Evolutionary conservation across 2,797 vertebrate species (phyloP).

Genomic region (Thripadectes ignobilis): DNA sequence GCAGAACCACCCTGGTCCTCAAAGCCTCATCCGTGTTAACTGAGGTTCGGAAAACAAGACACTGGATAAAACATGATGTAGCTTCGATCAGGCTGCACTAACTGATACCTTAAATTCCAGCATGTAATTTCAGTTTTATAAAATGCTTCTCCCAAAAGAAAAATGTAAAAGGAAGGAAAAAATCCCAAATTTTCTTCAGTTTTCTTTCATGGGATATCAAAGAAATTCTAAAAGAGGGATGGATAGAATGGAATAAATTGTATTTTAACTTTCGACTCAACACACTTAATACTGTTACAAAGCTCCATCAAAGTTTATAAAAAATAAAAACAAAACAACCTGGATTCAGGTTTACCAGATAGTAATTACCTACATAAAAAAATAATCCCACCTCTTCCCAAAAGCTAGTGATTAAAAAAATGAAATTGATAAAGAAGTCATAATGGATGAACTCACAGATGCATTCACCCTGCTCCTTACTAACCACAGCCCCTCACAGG

Average conservation of each 20-base stretch:
- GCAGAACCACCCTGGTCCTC: not conserved
- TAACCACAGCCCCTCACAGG: constrained; percentile 39
- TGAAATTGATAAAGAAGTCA: constrained; percentile 6
- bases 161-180: fast-evolving
- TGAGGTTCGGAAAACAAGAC: not conserved
- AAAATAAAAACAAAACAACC: not conserved
- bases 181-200: not conserved
- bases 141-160: not conserved
- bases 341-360: not conserved
- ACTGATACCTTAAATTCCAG: not conserved
- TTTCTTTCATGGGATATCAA: not conserved
- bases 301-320: not conserved
- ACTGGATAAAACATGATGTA: not conserved
- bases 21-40: not conserved
- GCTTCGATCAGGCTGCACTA: not conserved
- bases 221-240: not conserved
- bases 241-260: not conserved
- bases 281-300: not conserved
- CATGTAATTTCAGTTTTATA: not conserved
- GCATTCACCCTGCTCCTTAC: constrained; percentile 5
- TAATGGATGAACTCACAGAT: not conserved
- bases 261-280: not conserved
- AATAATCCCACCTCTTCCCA: not conserved
- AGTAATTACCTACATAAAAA: not conserved
- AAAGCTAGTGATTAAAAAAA: not conserved